Conservation (phyloP, 1,140 invertebrate genomes). For the Paracyclopina nana region DNA sequence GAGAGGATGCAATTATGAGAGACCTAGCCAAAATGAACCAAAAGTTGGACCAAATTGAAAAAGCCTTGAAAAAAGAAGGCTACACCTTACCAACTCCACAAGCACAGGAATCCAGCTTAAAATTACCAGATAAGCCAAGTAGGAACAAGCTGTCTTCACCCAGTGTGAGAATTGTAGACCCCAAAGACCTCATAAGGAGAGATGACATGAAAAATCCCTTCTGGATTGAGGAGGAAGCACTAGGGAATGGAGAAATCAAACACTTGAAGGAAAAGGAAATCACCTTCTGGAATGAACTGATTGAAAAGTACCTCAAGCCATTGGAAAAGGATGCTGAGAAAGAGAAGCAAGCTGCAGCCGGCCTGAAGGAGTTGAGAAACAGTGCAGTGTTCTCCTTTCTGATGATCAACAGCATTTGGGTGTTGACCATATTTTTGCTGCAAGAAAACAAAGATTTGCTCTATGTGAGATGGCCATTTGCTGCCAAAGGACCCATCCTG, state of each 20-base stretch:
- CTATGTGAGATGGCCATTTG: constrained; percentile 28
- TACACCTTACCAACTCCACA: not conserved
- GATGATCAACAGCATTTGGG: constrained; percentile 32
- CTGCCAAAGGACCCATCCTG: constrained; percentile 21
- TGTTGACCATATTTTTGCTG: constrained; percentile 30
- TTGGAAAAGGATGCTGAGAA: constrained; percentile 17
- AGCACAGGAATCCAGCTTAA: too few relatives aligned
- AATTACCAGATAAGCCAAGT: not conserved
- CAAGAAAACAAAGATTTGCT: constrained; percentile 27
- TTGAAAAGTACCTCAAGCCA: constrained; percentile 6
- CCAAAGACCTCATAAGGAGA: not conserved
- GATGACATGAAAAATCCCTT: not conserved
- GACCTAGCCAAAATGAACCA: not conserved
- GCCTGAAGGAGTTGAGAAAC: constrained; percentile 29
- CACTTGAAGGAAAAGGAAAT: not conserved
- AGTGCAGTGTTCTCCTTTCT: constrained; percentile 32
- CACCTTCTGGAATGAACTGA: constrained; percentile 3
- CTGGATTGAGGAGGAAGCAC: not conserved
- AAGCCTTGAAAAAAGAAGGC: constrained; percentile 20
- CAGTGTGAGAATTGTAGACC: not conserved
- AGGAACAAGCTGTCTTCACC: not conserved
- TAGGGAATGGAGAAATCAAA: not conserved
- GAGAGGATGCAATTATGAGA: not conserved
- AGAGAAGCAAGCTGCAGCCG: not conserved
- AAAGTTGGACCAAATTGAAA: constrained; percentile 21